Percentiles rank a stretch among this genome's conserved stretches.
Conservation (phyloP, 1,140 invertebrate genomes). For the Drosophila elegans region DNA sequence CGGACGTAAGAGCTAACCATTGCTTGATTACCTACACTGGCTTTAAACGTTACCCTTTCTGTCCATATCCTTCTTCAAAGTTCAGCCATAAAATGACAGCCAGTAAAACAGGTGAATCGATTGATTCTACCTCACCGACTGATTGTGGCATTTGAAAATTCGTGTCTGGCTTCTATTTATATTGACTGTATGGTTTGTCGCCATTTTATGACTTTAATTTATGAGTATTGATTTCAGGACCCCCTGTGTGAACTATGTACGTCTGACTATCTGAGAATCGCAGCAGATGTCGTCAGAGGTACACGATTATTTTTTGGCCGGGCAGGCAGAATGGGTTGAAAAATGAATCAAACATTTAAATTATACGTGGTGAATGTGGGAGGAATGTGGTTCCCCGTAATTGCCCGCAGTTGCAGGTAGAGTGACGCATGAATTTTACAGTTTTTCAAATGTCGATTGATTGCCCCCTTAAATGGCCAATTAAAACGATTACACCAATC, state of each 20-base stretch:
- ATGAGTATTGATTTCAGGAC: constrained; percentile 67
- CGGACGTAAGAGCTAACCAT: constrained; percentile 2
- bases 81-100: constrained; percentile 39
- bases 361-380: constrained; percentile 10
- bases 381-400: constrained; percentile 7
- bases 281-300: constrained; percentile 55
- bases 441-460: constrained; percentile 67
- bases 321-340: constrained; percentile 11
- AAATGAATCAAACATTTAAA: constrained; percentile 48
- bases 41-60: constrained; percentile 42
- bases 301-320: constrained; percentile 21
- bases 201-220: constrained; percentile 67
- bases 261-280: constrained; percentile 48
- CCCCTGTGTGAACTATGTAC: neutral
- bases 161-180: constrained; percentile 61
- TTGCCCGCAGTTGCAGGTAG: constrained; percentile 24
- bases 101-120: constrained; percentile 28
- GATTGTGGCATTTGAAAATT: constrained; percentile 47
- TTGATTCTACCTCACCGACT: constrained; percentile 38
- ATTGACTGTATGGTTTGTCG: constrained; percentile 47
- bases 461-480: constrained; percentile 35
- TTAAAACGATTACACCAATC: constrained; percentile 76
- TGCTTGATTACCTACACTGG: constrained; percentile 1
- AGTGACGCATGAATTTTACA: constrained; percentile 55
- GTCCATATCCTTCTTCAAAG: constrained; percentile 5